Evolutionary conservation across 2,113 vertebrate species (phyloP).

Genomic region (Micronisus gabar): DNA sequence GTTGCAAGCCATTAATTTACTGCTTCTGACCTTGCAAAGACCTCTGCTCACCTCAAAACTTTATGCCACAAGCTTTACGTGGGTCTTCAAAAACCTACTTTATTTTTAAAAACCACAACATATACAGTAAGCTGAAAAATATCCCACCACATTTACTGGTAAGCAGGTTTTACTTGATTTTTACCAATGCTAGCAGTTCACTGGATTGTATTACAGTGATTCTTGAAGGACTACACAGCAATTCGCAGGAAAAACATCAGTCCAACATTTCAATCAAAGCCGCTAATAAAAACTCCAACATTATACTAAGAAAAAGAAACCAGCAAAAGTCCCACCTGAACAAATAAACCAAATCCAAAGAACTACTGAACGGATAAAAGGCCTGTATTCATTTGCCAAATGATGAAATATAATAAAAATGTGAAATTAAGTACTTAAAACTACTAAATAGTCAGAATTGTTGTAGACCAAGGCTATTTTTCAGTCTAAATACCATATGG

Average conservation of each 20-base stretch:
- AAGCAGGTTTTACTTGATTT: neutral
- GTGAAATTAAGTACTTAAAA: constrained; percentile 8
- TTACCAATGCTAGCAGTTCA: neutral
- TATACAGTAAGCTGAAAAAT: neutral
- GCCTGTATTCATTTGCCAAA: neutral
- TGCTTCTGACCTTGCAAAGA: constrained; percentile 31
- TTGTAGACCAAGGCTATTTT: constrained; percentile 4
- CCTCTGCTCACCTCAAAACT: neutral
- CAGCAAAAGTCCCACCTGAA: constrained; percentile 45
- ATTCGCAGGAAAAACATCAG: neutral
- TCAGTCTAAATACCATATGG: constrained; percentile 20
- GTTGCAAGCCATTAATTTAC: neutral
- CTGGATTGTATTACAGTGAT: neutral
- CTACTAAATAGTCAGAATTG: neutral
- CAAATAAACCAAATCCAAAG: constrained; percentile 29
- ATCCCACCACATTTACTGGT: neutral
- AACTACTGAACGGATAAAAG: constrained; percentile 14
- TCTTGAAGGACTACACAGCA: constrained; percentile 1
- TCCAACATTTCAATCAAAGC: constrained; percentile 16
- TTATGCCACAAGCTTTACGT: neutral
- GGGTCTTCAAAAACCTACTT: neutral
- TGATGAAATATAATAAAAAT: constrained; percentile 3
- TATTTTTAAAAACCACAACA: neutral
- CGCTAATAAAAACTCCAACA: neutral
- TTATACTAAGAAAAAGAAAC: neutral